Evolutionary conservation across 2,113 vertebrate genomes (phyloP).

Genomic region (Artemisiospiza belli): DNA sequence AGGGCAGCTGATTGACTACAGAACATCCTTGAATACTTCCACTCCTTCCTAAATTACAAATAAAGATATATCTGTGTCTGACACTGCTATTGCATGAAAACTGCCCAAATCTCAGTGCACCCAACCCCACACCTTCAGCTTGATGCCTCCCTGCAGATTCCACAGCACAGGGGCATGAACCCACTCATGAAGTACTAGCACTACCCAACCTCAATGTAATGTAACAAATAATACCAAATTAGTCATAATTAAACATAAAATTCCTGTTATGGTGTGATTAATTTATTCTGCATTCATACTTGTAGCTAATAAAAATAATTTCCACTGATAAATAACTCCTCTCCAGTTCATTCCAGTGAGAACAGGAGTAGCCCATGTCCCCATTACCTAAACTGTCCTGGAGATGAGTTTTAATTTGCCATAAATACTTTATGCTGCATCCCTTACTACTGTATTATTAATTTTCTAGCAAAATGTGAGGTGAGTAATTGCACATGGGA

Average conservation of each 20-base stretch:
- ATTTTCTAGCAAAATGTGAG: constrained; percentile 46
- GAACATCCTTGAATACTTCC: neutral
- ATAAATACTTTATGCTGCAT: constrained; percentile 61
- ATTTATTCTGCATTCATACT: constrained; percentile 19
- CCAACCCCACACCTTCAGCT: neutral
- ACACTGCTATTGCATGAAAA: neutral
- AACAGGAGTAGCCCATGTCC: neutral
- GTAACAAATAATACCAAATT: constrained; percentile 21
- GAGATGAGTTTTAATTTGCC: constrained; percentile 54
- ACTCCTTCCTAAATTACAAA: neutral
- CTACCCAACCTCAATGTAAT: neutral
- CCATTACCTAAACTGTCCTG: neutral
- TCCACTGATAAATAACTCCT: constrained; percentile 10
- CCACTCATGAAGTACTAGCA: neutral
- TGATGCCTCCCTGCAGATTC: neutral
- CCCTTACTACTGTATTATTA: constrained; percentile 53
- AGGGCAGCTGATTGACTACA: neutral
- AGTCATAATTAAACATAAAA: constrained; percentile 16
- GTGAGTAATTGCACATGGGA: neutral
- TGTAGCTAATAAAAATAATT: constrained; percentile 24
- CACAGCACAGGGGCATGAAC: neutral
- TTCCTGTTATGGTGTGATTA: constrained; percentile 1
- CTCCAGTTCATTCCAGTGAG: neutral
- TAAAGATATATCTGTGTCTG: neutral
- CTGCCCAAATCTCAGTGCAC: neutral